Conservation (phyloP, 2,797 vertebrate genomes). For the Schizopygopsis pylzovi region DNA sequence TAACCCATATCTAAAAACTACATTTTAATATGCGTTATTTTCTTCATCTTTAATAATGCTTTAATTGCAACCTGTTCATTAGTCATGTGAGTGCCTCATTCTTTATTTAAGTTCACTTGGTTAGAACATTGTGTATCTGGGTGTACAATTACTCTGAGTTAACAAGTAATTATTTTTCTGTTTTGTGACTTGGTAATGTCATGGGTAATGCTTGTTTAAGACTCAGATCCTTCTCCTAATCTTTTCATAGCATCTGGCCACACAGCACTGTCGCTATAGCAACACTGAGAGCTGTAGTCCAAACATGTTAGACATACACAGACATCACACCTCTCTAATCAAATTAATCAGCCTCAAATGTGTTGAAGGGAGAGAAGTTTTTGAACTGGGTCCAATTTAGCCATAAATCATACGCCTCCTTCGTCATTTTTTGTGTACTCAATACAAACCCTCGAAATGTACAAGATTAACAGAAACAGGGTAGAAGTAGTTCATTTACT, state of each 20-base stretch:
- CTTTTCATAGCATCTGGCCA: conserved; percentile 52
- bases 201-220: conserved; percentile 43
- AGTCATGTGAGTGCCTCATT: not conserved
- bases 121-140: not conserved
- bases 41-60: not conserved
- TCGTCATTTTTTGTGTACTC: not conserved
- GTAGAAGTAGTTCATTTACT: not conserved
- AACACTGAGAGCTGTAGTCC: conserved; percentile 48
- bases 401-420: conserved; percentile 14
- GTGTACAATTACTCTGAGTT: conserved; percentile 25
- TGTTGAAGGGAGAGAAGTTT: conserved; percentile 32
- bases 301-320: conserved; percentile 41
- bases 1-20: not conserved
- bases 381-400: conserved; percentile 26
- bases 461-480: not conserved
- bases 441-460: not conserved
- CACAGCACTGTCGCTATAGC: conserved; percentile 47
- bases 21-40: not conserved
- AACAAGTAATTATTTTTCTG: conserved; percentile 23
- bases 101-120: not conserved
- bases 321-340: conserved; percentile 46
- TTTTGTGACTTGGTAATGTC: conserved; percentile 1
- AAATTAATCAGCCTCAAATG: conserved; percentile 46
- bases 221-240: conserved; percentile 43
- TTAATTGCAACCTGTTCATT: conserved; percentile 8